A percentile compares a stretch with the other conserved stretches of the same genome.
These are phyloP conservation scores for Rhabdomys dilectus DNA, from an alignment of 2,113 vertebrate genomes.

Conservation along the genomic window DNA sequence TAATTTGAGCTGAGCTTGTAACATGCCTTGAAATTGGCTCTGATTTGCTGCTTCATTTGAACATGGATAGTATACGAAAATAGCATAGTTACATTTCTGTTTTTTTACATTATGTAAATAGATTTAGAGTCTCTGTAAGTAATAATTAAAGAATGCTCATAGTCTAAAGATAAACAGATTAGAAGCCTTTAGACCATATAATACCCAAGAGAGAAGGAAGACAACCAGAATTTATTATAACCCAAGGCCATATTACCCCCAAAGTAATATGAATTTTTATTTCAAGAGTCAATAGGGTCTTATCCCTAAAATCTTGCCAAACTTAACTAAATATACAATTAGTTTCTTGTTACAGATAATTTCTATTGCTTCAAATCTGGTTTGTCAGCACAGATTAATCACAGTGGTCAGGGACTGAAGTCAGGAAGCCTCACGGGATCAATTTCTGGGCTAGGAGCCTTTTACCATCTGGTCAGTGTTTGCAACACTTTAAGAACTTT, in stretches of 20 bases:
- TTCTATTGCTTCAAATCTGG: conserved; percentile 88
- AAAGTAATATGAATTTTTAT: conserved; percentile 65
- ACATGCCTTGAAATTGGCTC: conserved; percentile 75
- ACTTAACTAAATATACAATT: conserved; percentile 87
- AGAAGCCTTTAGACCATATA: conserved; percentile 40
- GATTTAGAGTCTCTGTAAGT: conserved; percentile 58
- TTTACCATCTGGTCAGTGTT: conserved; percentile 74
- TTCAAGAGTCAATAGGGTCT: conserved; percentile 71
- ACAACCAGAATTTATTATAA: conserved; percentile 58
- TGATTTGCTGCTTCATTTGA: conserved; percentile 81
- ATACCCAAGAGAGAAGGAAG: conserved; percentile 50
- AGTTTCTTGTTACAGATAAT: conserved; percentile 87
- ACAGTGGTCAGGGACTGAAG: conserved; percentile 82
- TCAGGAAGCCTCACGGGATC: conserved; percentile 75
- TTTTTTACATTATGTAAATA: conserved; percentile 69
- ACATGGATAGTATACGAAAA: conserved; percentile 72
- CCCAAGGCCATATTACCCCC: conserved; percentile 60
- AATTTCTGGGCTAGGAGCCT: conserved; percentile 66
- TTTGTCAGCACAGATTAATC: conserved; percentile 86
- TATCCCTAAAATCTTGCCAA: conserved; percentile 75
- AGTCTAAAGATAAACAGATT: conserved; percentile 63
- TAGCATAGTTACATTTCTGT: conserved; percentile 57
- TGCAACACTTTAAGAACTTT: conserved; percentile 71
- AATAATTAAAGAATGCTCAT: conserved; percentile 59
- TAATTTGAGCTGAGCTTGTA: conserved; percentile 77